Base-by-base conservation (phyloP, 2,797 vertebrate genomes). In the Nyctalus aviator region DNA sequence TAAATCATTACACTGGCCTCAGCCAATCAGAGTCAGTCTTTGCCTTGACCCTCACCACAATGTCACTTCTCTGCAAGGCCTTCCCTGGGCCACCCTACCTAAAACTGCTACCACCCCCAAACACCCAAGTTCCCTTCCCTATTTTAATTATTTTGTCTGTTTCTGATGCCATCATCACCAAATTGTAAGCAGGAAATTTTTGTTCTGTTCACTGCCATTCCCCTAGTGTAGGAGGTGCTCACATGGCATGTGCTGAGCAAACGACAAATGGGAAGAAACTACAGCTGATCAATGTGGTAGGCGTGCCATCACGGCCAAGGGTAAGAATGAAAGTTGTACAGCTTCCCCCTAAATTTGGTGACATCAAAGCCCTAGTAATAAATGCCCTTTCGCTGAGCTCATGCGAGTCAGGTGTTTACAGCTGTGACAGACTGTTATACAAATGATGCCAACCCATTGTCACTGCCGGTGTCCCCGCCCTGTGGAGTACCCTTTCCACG, bases 321-420 rank as follows among this genome's bases (percentile, higher is more conserved):
- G 23, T 27, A 46, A 73, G 77, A 90, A 69, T 1, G 27, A 62
- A 90, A n/a, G 50, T 2, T 82, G 3, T 2, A 30, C 3, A 18
- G 30, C 20, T 62, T 41, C 6, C 27, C 84, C 53, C 23, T 5
- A 27, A 8, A 66, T 41, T 96, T 85, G 32, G 69, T 73, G 62
- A 64, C 27, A 32, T 18, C 53, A 46, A 48, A 72, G 35, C 25
- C 27, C 71, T 76, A 84, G 55, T 14, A 90, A 55, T 64, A 73
- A 85, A 82, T 6, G 35, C 35, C n/a, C 35, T 83, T 94, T 46
- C 92, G 10, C 0, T 75, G 37, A 79, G 83, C 64, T 83, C 44
- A 78, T 69, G 88, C 90, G 69, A 95, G 64, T 32, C 68, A 82
- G 62, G 81, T 75, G 30, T 83, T 85, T 30, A 66, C 59, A 20